These are phyloP conservation scores for Barbus barbus DNA, from an alignment of 2,113 vertebrate species.

Conservation along the genomic window DNA sequence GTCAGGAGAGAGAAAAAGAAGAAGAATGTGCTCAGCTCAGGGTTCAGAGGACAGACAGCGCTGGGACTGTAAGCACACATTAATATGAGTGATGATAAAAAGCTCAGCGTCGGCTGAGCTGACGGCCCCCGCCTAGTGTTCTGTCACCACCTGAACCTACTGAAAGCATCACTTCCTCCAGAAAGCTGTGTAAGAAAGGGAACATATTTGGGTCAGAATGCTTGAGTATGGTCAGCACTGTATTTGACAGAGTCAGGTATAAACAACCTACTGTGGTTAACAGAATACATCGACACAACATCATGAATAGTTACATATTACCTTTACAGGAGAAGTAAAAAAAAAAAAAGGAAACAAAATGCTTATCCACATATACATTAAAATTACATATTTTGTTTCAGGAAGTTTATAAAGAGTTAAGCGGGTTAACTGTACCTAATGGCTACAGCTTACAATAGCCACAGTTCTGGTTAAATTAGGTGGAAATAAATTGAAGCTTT, in stretches of 20 bases:
- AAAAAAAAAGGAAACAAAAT: not conserved
- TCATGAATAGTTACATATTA: not conserved
- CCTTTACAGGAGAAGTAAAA: not conserved
- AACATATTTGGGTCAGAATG: not conserved
- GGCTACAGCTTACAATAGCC: not conserved
- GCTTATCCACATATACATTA: not conserved
- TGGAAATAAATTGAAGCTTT: not conserved
- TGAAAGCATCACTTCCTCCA: slow-evolving; percentile 74
- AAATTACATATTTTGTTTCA: not conserved
- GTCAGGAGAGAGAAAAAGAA: slow-evolving; percentile 21
- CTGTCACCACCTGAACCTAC: slow-evolving; percentile 57
- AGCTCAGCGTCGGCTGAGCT: slow-evolving; percentile 68
- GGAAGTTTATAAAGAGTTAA: not conserved
- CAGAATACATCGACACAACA: not conserved
- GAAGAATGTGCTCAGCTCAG: slow-evolving; percentile 5
- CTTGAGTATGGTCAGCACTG: not conserved
- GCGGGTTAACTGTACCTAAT: not conserved
- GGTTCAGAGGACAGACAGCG: slow-evolving; percentile 16
- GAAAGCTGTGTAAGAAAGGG: slow-evolving; percentile 64
- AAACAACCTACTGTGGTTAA: not conserved
- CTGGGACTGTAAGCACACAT: slow-evolving; percentile 8
- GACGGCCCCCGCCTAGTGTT: slow-evolving; percentile 58
- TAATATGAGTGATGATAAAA: slow-evolving; percentile 15
- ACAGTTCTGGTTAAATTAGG: not conserved
- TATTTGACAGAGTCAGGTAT: not conserved